Evolutionary conservation across 1,140 invertebrate genomes (phyloP).

Genomic region (Callitettix versicolor): DNA sequence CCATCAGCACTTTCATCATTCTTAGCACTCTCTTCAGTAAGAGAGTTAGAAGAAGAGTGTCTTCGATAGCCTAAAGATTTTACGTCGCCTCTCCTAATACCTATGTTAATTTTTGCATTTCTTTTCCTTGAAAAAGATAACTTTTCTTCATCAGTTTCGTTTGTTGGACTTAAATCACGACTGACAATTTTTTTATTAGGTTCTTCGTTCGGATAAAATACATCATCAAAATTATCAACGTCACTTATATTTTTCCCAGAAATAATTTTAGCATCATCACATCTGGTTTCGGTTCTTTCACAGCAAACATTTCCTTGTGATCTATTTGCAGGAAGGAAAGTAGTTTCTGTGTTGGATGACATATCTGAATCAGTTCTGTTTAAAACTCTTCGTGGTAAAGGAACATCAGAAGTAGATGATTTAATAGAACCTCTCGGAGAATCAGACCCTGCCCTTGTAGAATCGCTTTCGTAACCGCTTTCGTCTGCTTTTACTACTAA

Average conservation of each 20-base stretch:
- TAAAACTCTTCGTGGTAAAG: conserved; percentile 11
- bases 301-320: neutral
- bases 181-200: neutral
- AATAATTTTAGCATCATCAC: conserved; percentile 9
- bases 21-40: conserved; percentile 7
- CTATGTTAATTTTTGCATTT: conserved; percentile 22
- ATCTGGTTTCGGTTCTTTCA: neutral
- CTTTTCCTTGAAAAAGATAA: conserved; percentile 23
- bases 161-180: conserved; percentile 6
- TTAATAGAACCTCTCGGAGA: conserved; percentile 33
- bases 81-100: conserved; percentile 19
- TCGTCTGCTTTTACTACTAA: conserved; percentile 43
- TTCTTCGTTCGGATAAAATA: conserved; percentile 6
- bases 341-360: conserved; percentile 8
- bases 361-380: conserved; percentile 17
- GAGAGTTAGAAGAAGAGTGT: neutral
- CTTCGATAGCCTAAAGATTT: conserved; percentile 15
- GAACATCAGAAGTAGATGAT: conserved; percentile 27
- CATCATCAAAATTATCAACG: conserved; percentile 3
- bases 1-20: neutral
- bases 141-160: conserved; percentile 22
- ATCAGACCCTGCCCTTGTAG: conserved; percentile 43
- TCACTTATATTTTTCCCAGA: neutral
- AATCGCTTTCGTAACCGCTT: conserved; percentile 54
- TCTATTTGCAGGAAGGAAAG: neutral